A percentile compares a stretch with the other conserved stretches of the same genome.
These are phyloP conservation scores for Casuarius casuarius DNA, from an alignment of 2,113 vertebrate species.

Conservation along the genomic window DNA sequence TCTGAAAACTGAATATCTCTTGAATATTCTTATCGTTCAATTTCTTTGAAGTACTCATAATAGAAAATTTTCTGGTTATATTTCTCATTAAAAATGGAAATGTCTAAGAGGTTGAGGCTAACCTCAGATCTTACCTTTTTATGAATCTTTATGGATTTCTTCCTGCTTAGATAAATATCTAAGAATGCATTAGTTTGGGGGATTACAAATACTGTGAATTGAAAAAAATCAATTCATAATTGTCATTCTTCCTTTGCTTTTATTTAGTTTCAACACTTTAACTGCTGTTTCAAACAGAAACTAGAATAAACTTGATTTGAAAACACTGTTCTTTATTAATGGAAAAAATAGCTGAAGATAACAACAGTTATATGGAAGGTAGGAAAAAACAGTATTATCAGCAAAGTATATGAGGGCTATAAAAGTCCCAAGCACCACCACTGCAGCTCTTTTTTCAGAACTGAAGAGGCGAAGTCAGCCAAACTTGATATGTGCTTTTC, in stretches of 20 bases:
- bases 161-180: not conserved
- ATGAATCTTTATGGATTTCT: not conserved
- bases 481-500: not conserved
- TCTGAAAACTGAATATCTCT: not conserved
- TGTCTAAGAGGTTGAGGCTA: not conserved
- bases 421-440: no score
- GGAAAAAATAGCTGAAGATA: no score
- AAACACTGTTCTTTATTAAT: no score
- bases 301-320: no score
- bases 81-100: not conserved
- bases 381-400: no score
- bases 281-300: no score
- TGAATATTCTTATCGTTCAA: not conserved
- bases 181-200: not conserved
- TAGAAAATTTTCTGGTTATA: not conserved
- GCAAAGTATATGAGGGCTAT: no score
- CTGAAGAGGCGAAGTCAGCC: not conserved
- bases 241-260: no score
- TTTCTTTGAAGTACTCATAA: not conserved
- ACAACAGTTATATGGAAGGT: no score
- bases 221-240: not conserved
- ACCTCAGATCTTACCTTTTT: not conserved
- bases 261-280: no score
- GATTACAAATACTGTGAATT: not conserved
- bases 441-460: not conserved